Evolutionary conservation across 2,797 vertebrate genomes (phyloP).

Genomic region (Agapornis canus): DNA sequence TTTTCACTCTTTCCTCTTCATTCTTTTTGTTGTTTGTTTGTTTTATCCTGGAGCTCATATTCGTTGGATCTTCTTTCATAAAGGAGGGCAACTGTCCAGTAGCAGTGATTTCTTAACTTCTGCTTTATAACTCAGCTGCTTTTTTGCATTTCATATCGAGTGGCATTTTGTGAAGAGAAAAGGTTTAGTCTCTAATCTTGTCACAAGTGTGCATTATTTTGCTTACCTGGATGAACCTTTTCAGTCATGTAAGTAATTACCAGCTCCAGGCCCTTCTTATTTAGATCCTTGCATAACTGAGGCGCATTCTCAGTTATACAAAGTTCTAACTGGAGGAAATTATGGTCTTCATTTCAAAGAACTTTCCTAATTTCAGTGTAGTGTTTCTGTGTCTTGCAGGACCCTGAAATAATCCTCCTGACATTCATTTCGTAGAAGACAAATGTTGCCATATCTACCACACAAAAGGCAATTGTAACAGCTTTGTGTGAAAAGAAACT

Average conservation of each 20-base stretch:
- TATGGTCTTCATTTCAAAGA: not conserved
- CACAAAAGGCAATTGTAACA: not conserved
- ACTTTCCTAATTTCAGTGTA: not conserved
- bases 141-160: not conserved
- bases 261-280: not conserved
- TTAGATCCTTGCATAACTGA: not conserved
- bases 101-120: not conserved
- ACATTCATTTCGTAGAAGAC: not conserved
- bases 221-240: not conserved
- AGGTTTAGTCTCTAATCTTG: not conserved
- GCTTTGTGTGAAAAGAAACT: not conserved
- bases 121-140: not conserved
- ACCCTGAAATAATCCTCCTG: not conserved
- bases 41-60: not conserved
- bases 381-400: not conserved
- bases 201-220: not conserved
- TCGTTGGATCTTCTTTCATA: not conserved
- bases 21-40: not conserved
- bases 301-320: not conserved
- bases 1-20: not conserved
- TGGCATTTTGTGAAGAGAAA: not conserved
- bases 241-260: not conserved
- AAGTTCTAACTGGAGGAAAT: not conserved
- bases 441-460: not conserved
- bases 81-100: not conserved